phyloP scores from a whole-genome alignment of 64 coral and sea anemone genomes.

The Pocillopora damicornis region DNA sequence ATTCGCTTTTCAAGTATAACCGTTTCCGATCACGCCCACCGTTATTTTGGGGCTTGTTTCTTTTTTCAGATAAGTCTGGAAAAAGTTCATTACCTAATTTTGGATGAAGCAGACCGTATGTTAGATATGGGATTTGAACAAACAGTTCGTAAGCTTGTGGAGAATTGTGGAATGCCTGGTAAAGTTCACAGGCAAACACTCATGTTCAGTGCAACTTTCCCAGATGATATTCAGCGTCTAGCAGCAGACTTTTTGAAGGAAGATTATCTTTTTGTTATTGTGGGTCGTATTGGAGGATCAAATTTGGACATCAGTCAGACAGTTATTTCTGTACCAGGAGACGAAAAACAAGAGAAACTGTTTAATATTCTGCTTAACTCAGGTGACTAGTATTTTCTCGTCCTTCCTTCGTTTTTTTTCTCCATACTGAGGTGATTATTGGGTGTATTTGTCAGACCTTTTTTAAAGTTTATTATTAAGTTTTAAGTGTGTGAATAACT shows the following conservation, averaged over 20 bases:
- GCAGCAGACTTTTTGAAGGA: conserved; percentile 81
- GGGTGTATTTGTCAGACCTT: too few relatives aligned
- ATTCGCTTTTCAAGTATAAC: too few relatives aligned
- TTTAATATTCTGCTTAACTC: conserved; percentile 80
- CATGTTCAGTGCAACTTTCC: conserved; percentile 98
- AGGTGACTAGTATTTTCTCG: conserved; percentile 44
- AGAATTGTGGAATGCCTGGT: conserved; percentile 67
- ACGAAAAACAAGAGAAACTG: conserved; percentile 76
- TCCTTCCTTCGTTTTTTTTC: not conserved
- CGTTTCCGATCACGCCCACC: not conserved
- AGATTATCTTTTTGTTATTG: conserved; percentile 85
- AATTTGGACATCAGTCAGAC: conserved; percentile 82
- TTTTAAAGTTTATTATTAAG: too few relatives aligned
- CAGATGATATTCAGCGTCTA: conserved; percentile 82
- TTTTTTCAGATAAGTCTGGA: conserved; percentile 61
- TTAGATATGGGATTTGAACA: conserved; percentile 91
- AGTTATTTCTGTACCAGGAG: conserved; percentile 56
- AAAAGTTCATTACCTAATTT: conserved; percentile 80
- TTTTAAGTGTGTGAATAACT: too few relatives aligned
- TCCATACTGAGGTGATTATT: too few relatives aligned
- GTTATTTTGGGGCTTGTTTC: not conserved
- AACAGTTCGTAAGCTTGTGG: conserved; percentile 69
- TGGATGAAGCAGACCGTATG: conserved; percentile 98
- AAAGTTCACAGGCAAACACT: conserved; percentile 83
- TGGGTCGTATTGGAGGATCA: conserved; percentile 87